Percentiles rank a stretch among this genome's conserved stretches.
Conservation (phyloP, 2,113 vertebrate species). For the Syrmaticus mikado region DNA sequence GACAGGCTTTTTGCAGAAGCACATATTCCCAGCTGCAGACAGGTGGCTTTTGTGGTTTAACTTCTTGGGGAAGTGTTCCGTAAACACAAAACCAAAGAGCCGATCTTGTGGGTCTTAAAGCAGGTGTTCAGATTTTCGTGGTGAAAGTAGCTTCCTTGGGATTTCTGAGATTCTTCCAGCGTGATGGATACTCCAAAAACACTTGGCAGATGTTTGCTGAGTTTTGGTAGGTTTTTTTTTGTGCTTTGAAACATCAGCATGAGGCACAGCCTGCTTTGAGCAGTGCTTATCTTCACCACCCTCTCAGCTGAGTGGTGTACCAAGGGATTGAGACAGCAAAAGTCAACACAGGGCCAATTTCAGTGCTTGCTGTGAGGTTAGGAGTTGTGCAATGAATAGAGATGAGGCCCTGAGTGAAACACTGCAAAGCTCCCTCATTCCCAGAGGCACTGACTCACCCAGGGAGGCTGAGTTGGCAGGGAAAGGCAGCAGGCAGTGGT, state of each 20-base stretch:
- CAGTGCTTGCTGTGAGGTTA: background rate
- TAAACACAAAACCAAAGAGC: background rate
- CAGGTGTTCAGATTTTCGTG: background rate
- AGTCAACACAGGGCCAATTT: background rate
- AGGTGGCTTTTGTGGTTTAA: conserved; percentile 6
- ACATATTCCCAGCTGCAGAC: background rate
- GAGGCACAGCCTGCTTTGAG: background rate
- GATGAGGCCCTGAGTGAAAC: background rate
- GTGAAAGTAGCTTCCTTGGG: background rate
- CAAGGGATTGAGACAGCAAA: background rate
- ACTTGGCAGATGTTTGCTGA: background rate
- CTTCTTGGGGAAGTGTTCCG: background rate
- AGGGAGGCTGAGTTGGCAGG: background rate
- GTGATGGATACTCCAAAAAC: background rate
- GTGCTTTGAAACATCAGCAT: background rate
- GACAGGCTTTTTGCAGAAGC: conserved; percentile 2
- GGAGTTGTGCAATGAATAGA: background rate
- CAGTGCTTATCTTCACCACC: background rate
- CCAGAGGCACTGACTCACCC: background rate
- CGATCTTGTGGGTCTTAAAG: background rate
- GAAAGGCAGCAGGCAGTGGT: rapidly evolving
- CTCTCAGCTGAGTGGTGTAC: background rate
- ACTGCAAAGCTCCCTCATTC: background rate
- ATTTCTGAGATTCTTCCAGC: background rate
- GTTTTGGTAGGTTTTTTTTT: background rate